Percentiles rank a stretch among this genome's conserved stretches.
These are phyloP conservation scores for Uropetala carovei DNA, from an alignment of 2,888 invertebrate species.

Conservation along the genomic window DNA sequence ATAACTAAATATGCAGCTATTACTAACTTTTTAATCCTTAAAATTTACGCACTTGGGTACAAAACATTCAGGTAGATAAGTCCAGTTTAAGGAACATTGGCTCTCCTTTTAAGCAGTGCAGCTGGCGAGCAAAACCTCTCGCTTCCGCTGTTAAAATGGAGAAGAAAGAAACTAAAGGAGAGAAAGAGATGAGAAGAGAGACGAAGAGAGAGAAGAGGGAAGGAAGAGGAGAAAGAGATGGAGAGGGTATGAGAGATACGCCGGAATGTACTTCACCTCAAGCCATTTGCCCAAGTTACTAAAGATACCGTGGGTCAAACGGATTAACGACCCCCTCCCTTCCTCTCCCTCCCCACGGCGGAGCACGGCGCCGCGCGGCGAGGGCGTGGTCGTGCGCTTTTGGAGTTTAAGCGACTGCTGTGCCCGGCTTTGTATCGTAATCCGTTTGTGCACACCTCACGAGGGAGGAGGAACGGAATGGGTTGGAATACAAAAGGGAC, in stretches of 20 bases:
- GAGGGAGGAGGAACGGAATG: not conserved
- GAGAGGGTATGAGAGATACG: not conserved
- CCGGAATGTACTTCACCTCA: not conserved
- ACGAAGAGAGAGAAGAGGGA: not conserved
- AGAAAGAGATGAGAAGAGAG: not conserved
- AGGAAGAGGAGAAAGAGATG: not conserved
- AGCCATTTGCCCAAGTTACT: constrained; percentile 12
- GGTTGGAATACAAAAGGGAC: not conserved
- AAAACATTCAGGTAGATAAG: too few species aligned
- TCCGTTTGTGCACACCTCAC: not conserved
- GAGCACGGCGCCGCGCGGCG: not conserved
- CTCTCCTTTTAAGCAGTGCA: too few species aligned
- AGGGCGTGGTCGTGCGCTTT: not conserved
- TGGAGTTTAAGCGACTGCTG: not conserved
- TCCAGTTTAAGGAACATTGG: too few species aligned
- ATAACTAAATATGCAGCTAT: too few species aligned
- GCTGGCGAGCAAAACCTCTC: too few species aligned
- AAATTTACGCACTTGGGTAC: too few species aligned
- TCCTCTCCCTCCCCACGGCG: not conserved
- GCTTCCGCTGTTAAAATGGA: too few species aligned
- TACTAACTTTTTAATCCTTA: too few species aligned
- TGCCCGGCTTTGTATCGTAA: not conserved
- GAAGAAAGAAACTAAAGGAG: too few species aligned
- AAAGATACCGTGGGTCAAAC: not conserved
- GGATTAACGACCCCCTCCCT: not conserved